Conservation (phyloP, 2,888 invertebrate genomes). For the Punctoribates punctum region DNA sequence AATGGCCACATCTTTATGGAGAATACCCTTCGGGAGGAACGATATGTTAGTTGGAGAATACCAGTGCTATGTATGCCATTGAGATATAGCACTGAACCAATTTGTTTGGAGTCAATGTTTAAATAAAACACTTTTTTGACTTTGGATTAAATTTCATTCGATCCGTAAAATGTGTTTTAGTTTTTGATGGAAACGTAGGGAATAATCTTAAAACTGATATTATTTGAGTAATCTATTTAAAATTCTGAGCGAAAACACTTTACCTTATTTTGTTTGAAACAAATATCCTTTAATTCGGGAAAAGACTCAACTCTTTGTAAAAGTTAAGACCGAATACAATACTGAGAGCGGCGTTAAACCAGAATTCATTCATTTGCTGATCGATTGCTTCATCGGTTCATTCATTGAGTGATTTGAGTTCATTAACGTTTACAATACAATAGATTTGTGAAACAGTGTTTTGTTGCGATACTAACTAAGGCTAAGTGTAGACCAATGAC, state of each 20-base stretch:
- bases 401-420: no score
- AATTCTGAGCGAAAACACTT: no score
- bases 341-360: no score
- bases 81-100: not conserved
- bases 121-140: not conserved
- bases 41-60: not conserved
- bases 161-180: not conserved
- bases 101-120: not conserved
- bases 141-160: not conserved
- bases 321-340: no score
- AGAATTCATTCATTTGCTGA: not conserved
- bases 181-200: not conserved
- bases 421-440: slow-evolving; percentile 13
- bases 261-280: no score
- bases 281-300: not conserved
- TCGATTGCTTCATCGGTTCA: no score
- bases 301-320: not conserved
- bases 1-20: not conserved
- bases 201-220: not conserved
- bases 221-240: no score
- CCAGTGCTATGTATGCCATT: not conserved
- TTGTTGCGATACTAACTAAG: not conserved
- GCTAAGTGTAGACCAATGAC: no score
- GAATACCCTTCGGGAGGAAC: not conserved
- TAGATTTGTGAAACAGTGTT: not conserved